phyloP scores from a whole-genome alignment of 2,113 vertebrate genomes.

The Brachirus orientalis region DNA sequence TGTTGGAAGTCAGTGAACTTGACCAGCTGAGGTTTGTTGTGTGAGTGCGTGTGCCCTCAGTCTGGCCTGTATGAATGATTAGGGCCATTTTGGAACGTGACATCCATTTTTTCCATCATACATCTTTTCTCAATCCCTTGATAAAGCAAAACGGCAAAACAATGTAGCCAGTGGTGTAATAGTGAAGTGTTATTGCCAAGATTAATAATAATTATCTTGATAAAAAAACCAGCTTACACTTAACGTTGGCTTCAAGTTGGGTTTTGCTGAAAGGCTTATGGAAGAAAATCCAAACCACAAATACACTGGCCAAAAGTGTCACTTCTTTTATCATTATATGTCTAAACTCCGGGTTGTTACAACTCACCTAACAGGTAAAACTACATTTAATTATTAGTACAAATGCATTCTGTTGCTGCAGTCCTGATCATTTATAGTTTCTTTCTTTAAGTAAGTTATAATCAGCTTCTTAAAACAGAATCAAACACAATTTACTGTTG shows the following conservation, averaged over 20 bases:
- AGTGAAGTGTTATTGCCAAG: neutral
- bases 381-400: no score
- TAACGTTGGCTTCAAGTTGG: constrained; percentile 14
- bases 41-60: no score
- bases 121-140: neutral
- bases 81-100: neutral
- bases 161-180: neutral
- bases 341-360: no score
- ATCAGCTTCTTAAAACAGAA: neutral
- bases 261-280: neutral
- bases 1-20: no score
- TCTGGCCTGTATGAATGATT: neutral
- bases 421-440: no score
- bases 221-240: neutral
- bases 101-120: neutral
- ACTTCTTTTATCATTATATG: no score
- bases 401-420: no score
- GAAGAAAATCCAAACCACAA: neutral
- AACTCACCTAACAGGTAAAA: no score
- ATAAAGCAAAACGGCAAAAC: neutral
- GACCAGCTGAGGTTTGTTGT: no score
- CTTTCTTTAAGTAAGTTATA: no score
- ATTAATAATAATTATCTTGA: neutral
- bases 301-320: neutral
- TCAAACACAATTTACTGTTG: neutral